phyloP scores from a whole-genome alignment of 2,888 invertebrate species.

The Rhamnusium bicolor region DNA sequence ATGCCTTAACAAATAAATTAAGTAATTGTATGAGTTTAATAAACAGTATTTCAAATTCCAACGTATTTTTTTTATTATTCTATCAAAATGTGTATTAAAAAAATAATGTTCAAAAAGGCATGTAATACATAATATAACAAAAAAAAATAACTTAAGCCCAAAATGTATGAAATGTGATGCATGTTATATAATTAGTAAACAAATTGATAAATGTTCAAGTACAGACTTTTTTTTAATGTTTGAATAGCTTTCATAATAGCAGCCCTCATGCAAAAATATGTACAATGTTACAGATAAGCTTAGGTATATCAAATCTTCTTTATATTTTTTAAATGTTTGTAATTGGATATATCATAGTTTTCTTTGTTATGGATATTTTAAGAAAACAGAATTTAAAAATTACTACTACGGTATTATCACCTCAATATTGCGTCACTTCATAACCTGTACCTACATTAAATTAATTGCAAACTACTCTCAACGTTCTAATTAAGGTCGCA shows the following conservation, averaged over 20 bases:
- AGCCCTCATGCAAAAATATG: conserved; percentile 18
- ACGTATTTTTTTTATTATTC: too few relatives aligned
- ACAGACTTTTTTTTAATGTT: not conserved
- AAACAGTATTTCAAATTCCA: too few relatives aligned
- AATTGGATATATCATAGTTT: too few relatives aligned
- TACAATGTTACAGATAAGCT: not conserved
- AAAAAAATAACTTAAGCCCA: too few relatives aligned
- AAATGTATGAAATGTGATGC: conserved; percentile 13
- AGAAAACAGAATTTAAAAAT: not conserved
- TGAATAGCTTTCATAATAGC: conserved; percentile 22
- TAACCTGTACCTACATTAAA: not conserved
- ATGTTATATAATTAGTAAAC: not conserved
- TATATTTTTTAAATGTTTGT: not conserved
- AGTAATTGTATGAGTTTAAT: not conserved
- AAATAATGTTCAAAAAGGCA: too few relatives aligned
- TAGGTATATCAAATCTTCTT: not conserved
- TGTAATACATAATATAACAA: too few relatives aligned
- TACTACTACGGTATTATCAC: not conserved
- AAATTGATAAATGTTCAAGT: not conserved
- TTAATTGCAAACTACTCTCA: not conserved
- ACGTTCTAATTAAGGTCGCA: not conserved
- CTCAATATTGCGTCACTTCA: not conserved
- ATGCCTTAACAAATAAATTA: not conserved
- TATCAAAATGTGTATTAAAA: too few relatives aligned
- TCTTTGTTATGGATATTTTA: not conserved